These are phyloP conservation scores for Ormyrus rosae DNA, from an alignment of 2,888 invertebrate genomes.

Conservation along the genomic window DNA sequence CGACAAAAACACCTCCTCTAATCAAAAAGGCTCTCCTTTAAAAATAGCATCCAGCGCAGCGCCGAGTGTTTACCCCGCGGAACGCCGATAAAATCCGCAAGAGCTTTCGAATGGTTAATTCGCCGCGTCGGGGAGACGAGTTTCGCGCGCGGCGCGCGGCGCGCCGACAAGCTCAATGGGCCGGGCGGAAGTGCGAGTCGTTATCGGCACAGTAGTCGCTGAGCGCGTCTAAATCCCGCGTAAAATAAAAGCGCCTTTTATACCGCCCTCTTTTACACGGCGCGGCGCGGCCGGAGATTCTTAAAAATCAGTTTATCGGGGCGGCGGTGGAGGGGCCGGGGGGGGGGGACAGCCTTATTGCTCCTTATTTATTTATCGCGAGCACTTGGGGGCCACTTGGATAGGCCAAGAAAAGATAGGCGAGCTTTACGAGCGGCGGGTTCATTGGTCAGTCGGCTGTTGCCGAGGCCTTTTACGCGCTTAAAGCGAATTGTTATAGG, in stretches of 20 bases:
- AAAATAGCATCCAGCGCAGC: no score
- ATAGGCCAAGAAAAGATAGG: slow-evolving; percentile 14
- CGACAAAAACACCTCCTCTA: no score
- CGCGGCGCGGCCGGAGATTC: slow-evolving; percentile 64
- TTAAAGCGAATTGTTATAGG: slow-evolving; percentile 54
- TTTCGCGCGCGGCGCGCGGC: slow-evolving; percentile 21
- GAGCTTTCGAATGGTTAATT: slow-evolving; percentile 6
- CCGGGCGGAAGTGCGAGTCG: slow-evolving; percentile 34
- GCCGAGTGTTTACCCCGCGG: no score
- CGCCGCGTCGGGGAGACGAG: slow-evolving; percentile 4
- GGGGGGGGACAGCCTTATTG: slow-evolving; percentile 64
- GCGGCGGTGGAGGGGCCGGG: no score
- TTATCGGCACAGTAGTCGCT: slow-evolving; percentile 22
- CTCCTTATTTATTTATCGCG: slow-evolving; percentile 70
- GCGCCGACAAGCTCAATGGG: slow-evolving; percentile 33
- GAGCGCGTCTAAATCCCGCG: slow-evolving; percentile 65
- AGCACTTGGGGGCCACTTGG: slow-evolving; percentile 6
- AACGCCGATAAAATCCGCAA: no score
- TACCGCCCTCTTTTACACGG: slow-evolving; percentile 55
- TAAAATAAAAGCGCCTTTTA: slow-evolving; percentile 69
- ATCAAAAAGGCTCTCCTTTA: no score
- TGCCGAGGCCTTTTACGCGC: slow-evolving; percentile 44
- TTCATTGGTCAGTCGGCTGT: slow-evolving; percentile 53
- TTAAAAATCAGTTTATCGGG: slow-evolving; percentile 68
- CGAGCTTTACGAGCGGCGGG: slow-evolving; percentile 33